Base-by-base conservation (phyloP, 2,888 invertebrate genomes). In the Leptopilina drosophilae region DNA sequence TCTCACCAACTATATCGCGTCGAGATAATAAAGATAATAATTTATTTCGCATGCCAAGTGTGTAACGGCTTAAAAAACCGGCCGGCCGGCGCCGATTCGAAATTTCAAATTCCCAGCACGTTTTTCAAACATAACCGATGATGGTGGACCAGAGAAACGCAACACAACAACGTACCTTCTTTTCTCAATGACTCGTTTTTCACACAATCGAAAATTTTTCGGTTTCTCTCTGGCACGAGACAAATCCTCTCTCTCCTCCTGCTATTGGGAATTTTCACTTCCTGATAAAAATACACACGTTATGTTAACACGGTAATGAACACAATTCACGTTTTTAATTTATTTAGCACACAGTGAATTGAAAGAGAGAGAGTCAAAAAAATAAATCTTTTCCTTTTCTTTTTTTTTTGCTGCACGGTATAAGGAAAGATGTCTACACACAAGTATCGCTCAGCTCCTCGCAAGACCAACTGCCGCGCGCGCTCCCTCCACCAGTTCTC, bases 391-490 rank as follows among this genome's bases (percentile, higher is more conserved):
- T 49, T 49, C 2, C 49, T 49, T 49, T 49, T 49, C 73, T 56
- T 69, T 20, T 20, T 26, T 73, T 62, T 62, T 62, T 62, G 8
- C 62, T 8, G 11, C 46, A 46, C n/a, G 0, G 2, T 14, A 20
- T 20, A 73, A 56, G 73, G 56, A 73, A 73, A 73, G 56, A 73
- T 73, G 73, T 73, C 77, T 77, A 64, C 49, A 26, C 69, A 56
- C 53, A 5, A n/a, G 26, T 73, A 26, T 53, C 53, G 56, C 76
- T 79, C 83, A 82, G 49, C 49, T 49, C 12, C 49, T 11, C 33
- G 33, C 87, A 83, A 83, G 83, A 84, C 84, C 85, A 88, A 89
- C 89, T 88, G 89, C 86, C 88, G 86, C 84, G 84, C 84, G 81
- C 85, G 87, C 73, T 40, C 88, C 85, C 81, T 78, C 85, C 83